Percentiles rank a stretch among this genome's conserved stretches.
Evolutionary conservation across 2,888 invertebrate species (phyloP).

Genomic region (Scelioninae gen. 1): DNA sequence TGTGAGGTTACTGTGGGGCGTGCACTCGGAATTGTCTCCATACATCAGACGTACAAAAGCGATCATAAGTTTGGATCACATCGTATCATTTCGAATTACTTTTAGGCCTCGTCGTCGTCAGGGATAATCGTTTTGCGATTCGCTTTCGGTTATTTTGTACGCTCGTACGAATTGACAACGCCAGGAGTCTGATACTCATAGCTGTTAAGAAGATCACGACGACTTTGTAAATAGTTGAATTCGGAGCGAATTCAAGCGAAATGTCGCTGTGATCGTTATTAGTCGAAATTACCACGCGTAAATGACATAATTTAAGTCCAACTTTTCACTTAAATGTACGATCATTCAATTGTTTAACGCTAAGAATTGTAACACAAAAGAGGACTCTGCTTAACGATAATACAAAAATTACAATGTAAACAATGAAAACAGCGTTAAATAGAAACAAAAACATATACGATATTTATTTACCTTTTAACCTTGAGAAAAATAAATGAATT

Average conservation of each 20-base stretch:
- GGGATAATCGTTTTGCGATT: slow-evolving; percentile 26
- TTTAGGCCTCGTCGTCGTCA: slow-evolving; percentile 34
- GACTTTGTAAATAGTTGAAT: slow-evolving; percentile 43
- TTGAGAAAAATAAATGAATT: no score
- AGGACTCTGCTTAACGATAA: background rate
- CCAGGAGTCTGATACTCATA: slow-evolving; percentile 53
- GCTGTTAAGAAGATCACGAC: slow-evolving; percentile 37
- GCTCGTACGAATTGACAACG: slow-evolving; percentile 49
- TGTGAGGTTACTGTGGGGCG: slow-evolving; percentile 23
- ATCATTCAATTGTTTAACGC: slow-evolving; percentile 44
- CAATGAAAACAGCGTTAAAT: no score
- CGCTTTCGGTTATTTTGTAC: no score
- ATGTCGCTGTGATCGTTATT: slow-evolving; percentile 29
- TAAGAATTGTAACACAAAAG: slow-evolving; percentile 33
- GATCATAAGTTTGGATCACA: slow-evolving; percentile 29
- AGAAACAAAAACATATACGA: no score
- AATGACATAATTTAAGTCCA: slow-evolving; percentile 52
- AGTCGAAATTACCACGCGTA: slow-evolving; percentile 46
- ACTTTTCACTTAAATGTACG: slow-evolving; percentile 40
- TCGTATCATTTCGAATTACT: slow-evolving; percentile 42
- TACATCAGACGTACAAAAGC: slow-evolving; percentile 54
- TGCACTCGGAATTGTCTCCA: slow-evolving; percentile 68
- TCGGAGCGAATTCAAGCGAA: slow-evolving; percentile 7
- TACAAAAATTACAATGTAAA: no score
- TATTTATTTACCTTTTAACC: no score